Evolutionary conservation across 1,140 invertebrate species (phyloP).

Genomic region (Ericerus pela): DNA sequence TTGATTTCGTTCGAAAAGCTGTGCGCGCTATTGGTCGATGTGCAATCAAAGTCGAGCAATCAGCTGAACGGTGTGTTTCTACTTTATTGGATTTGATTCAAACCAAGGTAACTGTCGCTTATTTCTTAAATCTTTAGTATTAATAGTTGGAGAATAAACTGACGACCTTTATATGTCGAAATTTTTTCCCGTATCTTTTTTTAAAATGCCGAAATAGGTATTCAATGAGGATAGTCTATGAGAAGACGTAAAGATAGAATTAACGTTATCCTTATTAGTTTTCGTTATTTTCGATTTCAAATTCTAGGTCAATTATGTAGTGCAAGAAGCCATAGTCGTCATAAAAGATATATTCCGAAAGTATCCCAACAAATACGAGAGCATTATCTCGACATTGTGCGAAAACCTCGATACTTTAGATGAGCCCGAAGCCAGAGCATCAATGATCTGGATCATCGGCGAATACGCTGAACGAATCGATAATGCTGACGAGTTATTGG

Average conservation of each 20-base stretch:
- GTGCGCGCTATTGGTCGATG: constrained; percentile 96
- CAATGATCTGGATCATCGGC: constrained; percentile 99
- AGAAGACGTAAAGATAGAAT: too few species aligned
- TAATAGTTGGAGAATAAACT: too few species aligned
- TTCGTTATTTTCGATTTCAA: constrained; percentile 1
- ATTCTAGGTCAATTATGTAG: constrained; percentile 86
- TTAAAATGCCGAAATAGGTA: too few species aligned
- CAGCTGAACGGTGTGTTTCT: constrained; percentile 94
- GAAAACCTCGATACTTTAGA: constrained; percentile 98
- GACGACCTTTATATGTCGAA: too few species aligned
- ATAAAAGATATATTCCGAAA: constrained; percentile 99
- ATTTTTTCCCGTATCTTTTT: too few species aligned
- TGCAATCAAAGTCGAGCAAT: constrained; percentile 98
- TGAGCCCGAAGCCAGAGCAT: constrained; percentile 96
- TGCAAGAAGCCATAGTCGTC: constrained; percentile 99
- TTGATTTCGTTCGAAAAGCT: constrained; percentile 99
- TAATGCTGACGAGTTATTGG: constrained; percentile 95
- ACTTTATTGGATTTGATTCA: constrained; percentile 98
- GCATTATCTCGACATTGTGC: constrained; percentile 97
- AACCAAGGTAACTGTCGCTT: constrained; percentile 61
- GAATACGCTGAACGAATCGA: constrained; percentile 95
- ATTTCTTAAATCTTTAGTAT: neutral
- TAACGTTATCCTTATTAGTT: too few species aligned
- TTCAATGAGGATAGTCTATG: too few species aligned
- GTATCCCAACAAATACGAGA: constrained; percentile 99